These are phyloP conservation scores for Valencia hispanica DNA, from an alignment of 2,797 vertebrate species.

Conservation along the genomic window DNA sequence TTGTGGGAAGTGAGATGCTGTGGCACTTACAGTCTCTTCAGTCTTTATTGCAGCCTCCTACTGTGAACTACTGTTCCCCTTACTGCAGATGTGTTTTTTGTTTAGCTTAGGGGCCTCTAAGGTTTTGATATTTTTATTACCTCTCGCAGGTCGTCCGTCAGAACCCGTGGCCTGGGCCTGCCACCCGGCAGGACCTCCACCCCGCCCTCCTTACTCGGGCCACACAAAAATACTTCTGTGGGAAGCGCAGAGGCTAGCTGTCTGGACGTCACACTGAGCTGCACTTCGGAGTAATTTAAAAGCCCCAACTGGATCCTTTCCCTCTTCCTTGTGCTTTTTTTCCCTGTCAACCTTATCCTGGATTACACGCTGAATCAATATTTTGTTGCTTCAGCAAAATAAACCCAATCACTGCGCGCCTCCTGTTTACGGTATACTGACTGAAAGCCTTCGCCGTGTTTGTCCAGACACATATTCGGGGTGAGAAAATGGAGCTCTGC, in stretches of 20 bases:
- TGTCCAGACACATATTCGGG: conserved; percentile 60
- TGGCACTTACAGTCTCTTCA: conserved; percentile 69
- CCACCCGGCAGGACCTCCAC: conserved; percentile 68
- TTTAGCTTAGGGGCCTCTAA: conserved; percentile 82
- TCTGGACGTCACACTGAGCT: conserved; percentile 87
- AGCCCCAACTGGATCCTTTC: conserved; percentile 80
- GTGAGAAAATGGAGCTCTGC: conserved; percentile 57
- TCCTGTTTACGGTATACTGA: conserved; percentile 67
- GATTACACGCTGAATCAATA: conserved; percentile 79
- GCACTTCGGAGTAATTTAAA: conserved; percentile 85
- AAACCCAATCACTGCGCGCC: conserved; percentile 69
- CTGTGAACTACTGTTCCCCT: conserved; percentile 84
- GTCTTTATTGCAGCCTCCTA: conserved; percentile 80
- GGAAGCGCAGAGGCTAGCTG: conserved; percentile 82
- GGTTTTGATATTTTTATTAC: conserved; percentile 86
- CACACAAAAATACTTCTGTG: conserved; percentile 84
- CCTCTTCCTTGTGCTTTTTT: conserved; percentile 68
- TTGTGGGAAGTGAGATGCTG: conserved; percentile 72
- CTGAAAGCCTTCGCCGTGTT: conserved; percentile 69
- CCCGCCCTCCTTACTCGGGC: conserved; percentile 54
- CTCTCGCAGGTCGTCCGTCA: conserved; percentile 81
- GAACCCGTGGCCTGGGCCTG: conserved; percentile 50
- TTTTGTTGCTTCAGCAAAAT: conserved; percentile 77
- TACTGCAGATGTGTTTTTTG: conserved; percentile 85
- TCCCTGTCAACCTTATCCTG: conserved; percentile 75